Evolutionary conservation across 2,113 vertebrate genomes (phyloP).

Genomic region (Kryptolebias marmoratus): DNA sequence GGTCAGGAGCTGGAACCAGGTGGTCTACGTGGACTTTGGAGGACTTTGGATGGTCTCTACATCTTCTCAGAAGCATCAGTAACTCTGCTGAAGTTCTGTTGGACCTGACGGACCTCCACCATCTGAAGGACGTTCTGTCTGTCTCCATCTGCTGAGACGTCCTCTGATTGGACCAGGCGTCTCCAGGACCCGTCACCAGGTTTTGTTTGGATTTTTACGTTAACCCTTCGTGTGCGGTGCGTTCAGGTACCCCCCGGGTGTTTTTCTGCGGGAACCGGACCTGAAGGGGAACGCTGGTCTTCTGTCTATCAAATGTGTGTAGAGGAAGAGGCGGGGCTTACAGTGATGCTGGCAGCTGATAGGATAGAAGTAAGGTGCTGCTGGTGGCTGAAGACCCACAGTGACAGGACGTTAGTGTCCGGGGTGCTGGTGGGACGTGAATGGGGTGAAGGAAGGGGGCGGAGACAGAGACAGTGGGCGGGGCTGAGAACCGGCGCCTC

Average conservation of each 20-base stretch:
- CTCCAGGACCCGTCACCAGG: too few relatives aligned
- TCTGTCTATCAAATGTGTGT: background rate
- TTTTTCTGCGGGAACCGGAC: background rate
- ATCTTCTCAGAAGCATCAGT: too few relatives aligned
- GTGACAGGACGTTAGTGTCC: constrained; percentile 45
- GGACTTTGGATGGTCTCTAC: too few relatives aligned
- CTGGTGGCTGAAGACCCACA: constrained; percentile 14
- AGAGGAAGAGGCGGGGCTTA: constrained; percentile 28
- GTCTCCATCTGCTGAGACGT: too few relatives aligned
- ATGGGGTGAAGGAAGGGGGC: constrained; percentile 70
- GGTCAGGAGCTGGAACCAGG: too few relatives aligned
- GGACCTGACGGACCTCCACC: too few relatives aligned
- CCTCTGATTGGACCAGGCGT: too few relatives aligned
- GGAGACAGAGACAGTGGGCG: constrained; percentile 72
- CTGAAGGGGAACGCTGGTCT: too few relatives aligned
- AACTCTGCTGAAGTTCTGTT: too few relatives aligned
- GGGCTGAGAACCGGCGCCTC: constrained; percentile 61
- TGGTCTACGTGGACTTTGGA: too few relatives aligned
- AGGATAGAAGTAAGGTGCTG: constrained; percentile 33
- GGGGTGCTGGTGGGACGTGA: constrained; percentile 70
- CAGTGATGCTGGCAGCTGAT: constrained; percentile 19
- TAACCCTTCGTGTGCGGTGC: background rate
- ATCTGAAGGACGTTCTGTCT: too few relatives aligned
- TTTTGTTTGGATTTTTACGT: too few relatives aligned
- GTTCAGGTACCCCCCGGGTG: background rate